These are phyloP conservation scores for Diarsia brunnea DNA, from an alignment of 2,888 invertebrate species.

Conservation along the genomic window DNA sequence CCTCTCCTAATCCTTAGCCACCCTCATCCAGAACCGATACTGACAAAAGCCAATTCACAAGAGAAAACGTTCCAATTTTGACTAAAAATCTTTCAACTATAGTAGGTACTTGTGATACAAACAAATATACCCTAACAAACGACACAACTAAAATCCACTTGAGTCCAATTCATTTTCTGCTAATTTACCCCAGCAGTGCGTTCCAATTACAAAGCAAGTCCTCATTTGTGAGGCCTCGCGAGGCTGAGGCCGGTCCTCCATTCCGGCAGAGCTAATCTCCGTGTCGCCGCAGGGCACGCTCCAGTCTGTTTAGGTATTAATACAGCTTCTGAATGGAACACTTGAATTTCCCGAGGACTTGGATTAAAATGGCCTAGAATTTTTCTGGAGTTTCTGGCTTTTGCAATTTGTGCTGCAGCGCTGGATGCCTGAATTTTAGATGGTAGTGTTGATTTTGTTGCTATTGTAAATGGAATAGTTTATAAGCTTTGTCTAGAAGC, in stretches of 20 bases:
- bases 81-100: neutral
- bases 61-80: neutral
- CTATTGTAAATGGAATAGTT: slow-evolving; percentile 55
- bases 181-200: slow-evolving; percentile 48
- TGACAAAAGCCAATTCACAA: neutral
- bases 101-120: too few relatives aligned
- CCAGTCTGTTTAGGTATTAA: slow-evolving; percentile 72
- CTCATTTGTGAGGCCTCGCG: slow-evolving; percentile 43
- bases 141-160: slow-evolving; percentile 8
- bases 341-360: slow-evolving; percentile 63
- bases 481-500: slow-evolving; percentile 36
- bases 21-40: neutral
- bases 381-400: slow-evolving; percentile 49
- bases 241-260: slow-evolving; percentile 34
- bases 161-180: slow-evolving; percentile 40
- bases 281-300: slow-evolving; percentile 71
- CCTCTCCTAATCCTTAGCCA: neutral
- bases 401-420: slow-evolving; percentile 36
- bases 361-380: slow-evolving; percentile 63
- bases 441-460: slow-evolving; percentile 46
- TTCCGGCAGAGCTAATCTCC: slow-evolving; percentile 72
- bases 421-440: slow-evolving; percentile 35
- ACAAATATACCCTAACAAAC: neutral
- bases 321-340: slow-evolving; percentile 65
- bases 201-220: slow-evolving; percentile 51